Percentiles rank a stretch among this genome's conserved stretches.
phyloP scores from a whole-genome alignment of 2,888 invertebrate genomes.

The Microplitis manilae region DNA sequence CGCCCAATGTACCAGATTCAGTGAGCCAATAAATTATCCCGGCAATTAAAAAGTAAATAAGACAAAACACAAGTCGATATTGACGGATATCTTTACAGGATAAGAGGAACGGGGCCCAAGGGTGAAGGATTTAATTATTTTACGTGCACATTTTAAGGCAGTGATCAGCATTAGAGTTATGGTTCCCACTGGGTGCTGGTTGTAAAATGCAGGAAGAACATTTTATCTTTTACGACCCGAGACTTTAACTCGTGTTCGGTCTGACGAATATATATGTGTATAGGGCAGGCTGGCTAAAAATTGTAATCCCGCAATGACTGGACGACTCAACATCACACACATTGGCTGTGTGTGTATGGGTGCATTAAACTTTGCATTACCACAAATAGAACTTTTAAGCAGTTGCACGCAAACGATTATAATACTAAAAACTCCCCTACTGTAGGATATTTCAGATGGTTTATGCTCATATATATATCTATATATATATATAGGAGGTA shows the following conservation, averaged over 20 bases:
- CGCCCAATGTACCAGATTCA: slow-evolving; percentile 34
- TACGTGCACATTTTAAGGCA: neutral
- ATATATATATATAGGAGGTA: slow-evolving; percentile 64
- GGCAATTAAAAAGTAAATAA: slow-evolving; percentile 8
- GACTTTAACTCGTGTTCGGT: slow-evolving; percentile 40
- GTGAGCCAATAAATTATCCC: neutral
- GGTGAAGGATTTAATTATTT: neutral
- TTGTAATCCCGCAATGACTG: slow-evolving; percentile 52
- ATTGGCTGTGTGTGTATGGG: slow-evolving; percentile 47
- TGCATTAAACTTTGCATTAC: slow-evolving; percentile 72
- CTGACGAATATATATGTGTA: neutral
- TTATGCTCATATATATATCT: neutral
- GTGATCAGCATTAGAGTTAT: slow-evolving; percentile 30
- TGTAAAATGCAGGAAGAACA: slow-evolving; percentile 62
- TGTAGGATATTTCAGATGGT: slow-evolving; percentile 44
- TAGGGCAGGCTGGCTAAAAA: slow-evolving; percentile 55
- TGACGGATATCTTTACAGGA: slow-evolving; percentile 41
- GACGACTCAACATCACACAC: slow-evolving; percentile 46
- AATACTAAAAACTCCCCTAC: slow-evolving; percentile 64
- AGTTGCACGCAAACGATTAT: slow-evolving; percentile 66
- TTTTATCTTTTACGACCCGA: slow-evolving; percentile 64
- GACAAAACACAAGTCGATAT: neutral
- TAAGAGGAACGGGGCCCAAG: too few relatives aligned
- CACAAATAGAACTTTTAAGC: slow-evolving; percentile 71
- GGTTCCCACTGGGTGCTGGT: slow-evolving; percentile 22